Base-by-base conservation (phyloP, 2,797 vertebrate species). In the Oreortyx pictus region DNA sequence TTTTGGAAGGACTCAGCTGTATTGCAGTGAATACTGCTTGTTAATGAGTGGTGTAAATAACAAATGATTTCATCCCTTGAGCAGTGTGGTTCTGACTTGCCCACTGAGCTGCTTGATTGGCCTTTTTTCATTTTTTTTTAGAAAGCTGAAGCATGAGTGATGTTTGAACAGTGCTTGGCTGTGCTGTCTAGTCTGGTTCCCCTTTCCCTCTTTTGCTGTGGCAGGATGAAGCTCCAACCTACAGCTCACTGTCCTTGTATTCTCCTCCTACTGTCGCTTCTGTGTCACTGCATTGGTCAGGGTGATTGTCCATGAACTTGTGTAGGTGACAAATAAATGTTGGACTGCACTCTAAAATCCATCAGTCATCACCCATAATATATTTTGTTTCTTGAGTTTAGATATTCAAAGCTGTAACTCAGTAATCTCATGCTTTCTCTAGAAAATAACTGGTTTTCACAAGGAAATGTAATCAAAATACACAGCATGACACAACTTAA, bases 211-310 rank as follows among this genome's bases (percentile, higher is more conserved):
- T 70, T 2, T 1, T 9, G 49, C 47, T 2, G 1, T 11, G 6
- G 16, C 4, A 37, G 8, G 27, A 7, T 33, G 23, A n/a, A 71
- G 13, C 10, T 71, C n/a, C 76, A 5, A 3, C 47, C 15, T 39
- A 0, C 4, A 6, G 2, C 17, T 71, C 89, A 37, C 27, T 93
- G 17, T 7, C 7, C 4, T 9, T 6, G 35, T 6, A 65, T 11
- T 60, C 9, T 6, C 5, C 17, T 39, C 3, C 8, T 35, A 13
- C 37, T 59, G 23, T 62, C 2, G 1, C 41, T 6, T 80, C 60
- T 65, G 22, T 29, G 43, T 1, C 52, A 2, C 16, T 57, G n/a
- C 1, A 3, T 20, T 0, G 2, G 44, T 23, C 18, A 7, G 49
- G 18, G 37, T 4, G 39, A 56, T 37, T 73, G 14, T 73, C 72